Percentiles rank a stretch among this genome's conserved stretches.
phyloP scores from a whole-genome alignment of 2,888 invertebrate species.

The Spilarctia lutea region DNA sequence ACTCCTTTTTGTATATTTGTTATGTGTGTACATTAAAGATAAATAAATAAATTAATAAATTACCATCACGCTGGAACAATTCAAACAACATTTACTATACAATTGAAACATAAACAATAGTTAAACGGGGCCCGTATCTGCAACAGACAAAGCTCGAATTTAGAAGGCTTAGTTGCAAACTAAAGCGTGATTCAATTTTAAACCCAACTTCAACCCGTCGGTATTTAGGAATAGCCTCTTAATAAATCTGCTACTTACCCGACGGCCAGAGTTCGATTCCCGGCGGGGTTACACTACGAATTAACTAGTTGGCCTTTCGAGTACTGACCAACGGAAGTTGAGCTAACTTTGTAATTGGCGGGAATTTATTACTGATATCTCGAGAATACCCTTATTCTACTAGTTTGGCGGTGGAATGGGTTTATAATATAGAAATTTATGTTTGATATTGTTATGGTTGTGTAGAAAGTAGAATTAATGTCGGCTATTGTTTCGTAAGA shows the following conservation, averaged over 20 bases:
- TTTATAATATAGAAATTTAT: constrained; percentile 35
- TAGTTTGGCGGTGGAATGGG: constrained; percentile 41
- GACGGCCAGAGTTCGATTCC: constrained; percentile 79
- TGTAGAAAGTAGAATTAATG: background rate
- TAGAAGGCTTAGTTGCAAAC: constrained; percentile 74
- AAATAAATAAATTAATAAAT: no score
- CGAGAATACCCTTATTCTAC: constrained; percentile 46
- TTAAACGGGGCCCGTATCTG: constrained; percentile 62
- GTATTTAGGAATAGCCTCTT: constrained; percentile 77
- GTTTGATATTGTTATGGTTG: constrained; percentile 13
- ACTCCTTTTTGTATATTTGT: no score
- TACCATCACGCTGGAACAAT: background rate
- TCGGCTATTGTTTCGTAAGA: background rate
- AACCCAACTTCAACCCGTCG: constrained; percentile 66
- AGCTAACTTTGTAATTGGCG: constrained; percentile 67
- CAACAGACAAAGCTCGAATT: constrained; percentile 68
- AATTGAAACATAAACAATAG: constrained; percentile 51
- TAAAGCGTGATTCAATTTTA: constrained; percentile 82
- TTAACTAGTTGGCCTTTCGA: constrained; percentile 74
- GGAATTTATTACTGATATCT: constrained; percentile 66
- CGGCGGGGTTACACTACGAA: constrained; percentile 71
- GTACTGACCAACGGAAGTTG: constrained; percentile 74
- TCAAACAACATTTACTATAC: constrained; percentile 23
- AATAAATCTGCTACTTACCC: constrained; percentile 83
- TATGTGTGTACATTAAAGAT: no score